Evolutionary conservation across 2,888 invertebrate genomes (phyloP).

Genomic region (Rosalia funebris): DNA sequence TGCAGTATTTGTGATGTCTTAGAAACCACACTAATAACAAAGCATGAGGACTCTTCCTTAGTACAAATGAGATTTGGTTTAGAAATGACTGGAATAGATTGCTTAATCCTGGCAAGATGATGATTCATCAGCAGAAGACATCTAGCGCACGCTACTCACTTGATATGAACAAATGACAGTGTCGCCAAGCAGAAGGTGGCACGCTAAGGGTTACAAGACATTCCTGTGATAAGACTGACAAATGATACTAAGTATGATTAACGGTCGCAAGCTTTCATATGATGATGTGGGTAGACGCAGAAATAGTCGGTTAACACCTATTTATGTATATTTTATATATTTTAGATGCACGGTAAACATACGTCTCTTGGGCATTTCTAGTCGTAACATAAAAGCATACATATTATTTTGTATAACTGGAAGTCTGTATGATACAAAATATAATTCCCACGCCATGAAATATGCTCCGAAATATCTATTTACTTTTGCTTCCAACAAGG

Average conservation of each 20-base stretch:
- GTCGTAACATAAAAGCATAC: too few species aligned
- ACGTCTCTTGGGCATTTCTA: conserved; percentile 32
- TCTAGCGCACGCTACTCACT: conserved; percentile 31
- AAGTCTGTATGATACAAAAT: too few species aligned
- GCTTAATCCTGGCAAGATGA: conserved; percentile 34
- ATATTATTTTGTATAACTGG: too few species aligned
- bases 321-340: conserved; percentile 33
- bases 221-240: conserved; percentile 53
- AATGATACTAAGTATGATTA: conserved; percentile 53
- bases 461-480: too few species aligned
- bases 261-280: conserved; percentile 44
- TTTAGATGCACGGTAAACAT: conserved; percentile 30
- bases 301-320: conserved; percentile 22
- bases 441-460: too few species aligned
- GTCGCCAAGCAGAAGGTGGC: conserved; percentile 40
- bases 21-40: conserved; percentile 30
- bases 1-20: conserved; percentile 11
- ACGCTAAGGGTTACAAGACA: conserved; percentile 42
- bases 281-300: conserved; percentile 31
- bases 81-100: conserved; percentile 37
- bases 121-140: conserved; percentile 36
- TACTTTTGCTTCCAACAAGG: too few species aligned
- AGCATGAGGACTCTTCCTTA: conserved; percentile 18
- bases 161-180: conserved; percentile 44
- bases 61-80: conserved; percentile 36